Evolutionary conservation across 2,113 vertebrate genomes (phyloP), one percentile per base, ranked within the genome.

Genomic region (Halcyon malimbica): DNA sequence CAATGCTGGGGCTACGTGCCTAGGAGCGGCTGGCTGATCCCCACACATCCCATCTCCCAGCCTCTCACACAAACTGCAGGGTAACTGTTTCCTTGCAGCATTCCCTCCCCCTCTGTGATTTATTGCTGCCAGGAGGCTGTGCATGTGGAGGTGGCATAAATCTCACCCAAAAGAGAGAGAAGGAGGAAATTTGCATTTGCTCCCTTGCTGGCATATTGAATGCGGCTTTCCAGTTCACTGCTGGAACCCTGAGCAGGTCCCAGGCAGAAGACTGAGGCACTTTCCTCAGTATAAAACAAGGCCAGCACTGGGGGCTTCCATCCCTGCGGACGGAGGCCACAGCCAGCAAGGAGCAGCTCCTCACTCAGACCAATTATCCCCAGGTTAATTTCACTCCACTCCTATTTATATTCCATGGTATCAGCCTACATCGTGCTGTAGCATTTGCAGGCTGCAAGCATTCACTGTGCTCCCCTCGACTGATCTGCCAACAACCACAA

Each of bases 101-200:
- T 59, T 96, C 88, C 88, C 90, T 95, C 88, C 87, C 90, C 59
- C 71, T 83, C 83, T 53, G 68, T 75, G 93, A 97, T 96, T 94
- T 95, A 95, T 94, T 88, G 96, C 96, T 95, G 94, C 90, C 93
- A 93, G 92, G 90, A 95, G 87, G 68, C 96, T 90, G 56, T 82
- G 92, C 80, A 25, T 96, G 92, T 91, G 94, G 94, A 96, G 94
- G 96, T 96, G 96, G 96, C 79, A 96, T 97, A 94, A 96, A 96
- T 96, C 96, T 96, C 92, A 90, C 90, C 93, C 86, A 96, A 93
- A 96, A 96, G 89, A 95, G 78, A 95, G 31, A 78, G 57, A 94
- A 91, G 41, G 64, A 92, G 56, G 85, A 90, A 88, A 97, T 97
- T 95, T 96, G 93, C 94, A 97, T 96, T 96, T 0, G 0, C 26